Evolutionary conservation across 2,113 vertebrate genomes (phyloP).

Genomic region (Strix aluco): DNA sequence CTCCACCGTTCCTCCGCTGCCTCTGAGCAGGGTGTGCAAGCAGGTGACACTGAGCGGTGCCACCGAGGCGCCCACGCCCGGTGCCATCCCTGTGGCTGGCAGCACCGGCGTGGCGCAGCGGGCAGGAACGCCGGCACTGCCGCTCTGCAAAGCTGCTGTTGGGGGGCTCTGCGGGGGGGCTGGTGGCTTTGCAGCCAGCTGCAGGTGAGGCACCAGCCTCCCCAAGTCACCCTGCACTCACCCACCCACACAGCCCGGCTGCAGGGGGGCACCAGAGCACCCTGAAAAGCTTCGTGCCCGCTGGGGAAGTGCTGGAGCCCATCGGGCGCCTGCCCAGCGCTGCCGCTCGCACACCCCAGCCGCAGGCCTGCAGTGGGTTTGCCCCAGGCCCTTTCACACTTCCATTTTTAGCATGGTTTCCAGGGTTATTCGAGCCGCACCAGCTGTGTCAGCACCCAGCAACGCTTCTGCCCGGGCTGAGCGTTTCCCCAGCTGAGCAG

Average conservation of each 20-base stretch:
- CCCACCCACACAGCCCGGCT: neutral
- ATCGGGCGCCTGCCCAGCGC: no score
- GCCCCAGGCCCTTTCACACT: neutral
- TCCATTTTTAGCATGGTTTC: neutral
- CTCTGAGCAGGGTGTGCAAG: neutral
- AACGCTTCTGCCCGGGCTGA: neutral
- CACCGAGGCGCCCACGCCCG: neutral
- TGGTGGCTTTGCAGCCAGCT: neutral
- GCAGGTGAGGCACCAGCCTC: neutral
- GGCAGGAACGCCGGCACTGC: neutral
- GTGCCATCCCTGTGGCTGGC: neutral
- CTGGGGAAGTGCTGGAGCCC: neutral
- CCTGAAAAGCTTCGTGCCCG: neutral
- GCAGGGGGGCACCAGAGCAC: no score
- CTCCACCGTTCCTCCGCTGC: neutral
- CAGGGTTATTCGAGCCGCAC: neutral
- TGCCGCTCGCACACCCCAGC: no score
- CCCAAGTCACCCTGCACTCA: neutral
- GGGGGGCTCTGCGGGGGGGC: no score
- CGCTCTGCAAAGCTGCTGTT: neutral
- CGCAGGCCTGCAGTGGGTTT: no score
- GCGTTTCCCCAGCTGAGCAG: neutral
- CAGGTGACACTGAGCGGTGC: neutral
- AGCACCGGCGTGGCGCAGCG: fast-evolving
- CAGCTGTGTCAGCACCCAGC: neutral